Evolutionary conservation across 1,140 invertebrate species (phyloP).

Genomic region (Drosophila saltans): DNA sequence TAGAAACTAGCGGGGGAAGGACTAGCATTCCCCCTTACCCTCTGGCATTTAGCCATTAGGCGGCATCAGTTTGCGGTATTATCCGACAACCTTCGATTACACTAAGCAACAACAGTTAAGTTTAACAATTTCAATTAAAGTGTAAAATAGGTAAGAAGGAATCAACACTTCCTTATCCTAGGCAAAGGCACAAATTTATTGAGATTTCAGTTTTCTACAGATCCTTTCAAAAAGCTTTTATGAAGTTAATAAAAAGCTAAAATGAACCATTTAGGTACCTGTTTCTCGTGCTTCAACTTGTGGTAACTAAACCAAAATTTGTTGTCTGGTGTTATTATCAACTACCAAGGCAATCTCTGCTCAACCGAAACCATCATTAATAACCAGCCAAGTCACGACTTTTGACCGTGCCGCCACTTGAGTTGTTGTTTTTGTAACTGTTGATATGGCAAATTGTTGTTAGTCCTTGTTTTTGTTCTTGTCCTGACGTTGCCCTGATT

Average conservation of each 20-base stretch:
- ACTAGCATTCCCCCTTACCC: constrained; percentile 17
- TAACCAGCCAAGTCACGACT: constrained; percentile 48
- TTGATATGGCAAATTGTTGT: constrained; percentile 45
- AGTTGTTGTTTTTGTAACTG: constrained; percentile 48
- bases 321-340: constrained; percentile 7
- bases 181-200: too few species aligned
- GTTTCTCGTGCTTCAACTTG: too few species aligned
- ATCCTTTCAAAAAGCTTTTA: too few species aligned
- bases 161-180: too few species aligned
- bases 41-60: constrained; percentile 41
- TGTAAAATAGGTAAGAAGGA: too few species aligned
- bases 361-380: constrained; percentile 38
- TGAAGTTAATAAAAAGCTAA: too few species aligned
- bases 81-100: constrained; percentile 17
- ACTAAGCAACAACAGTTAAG: background rate
- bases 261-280: too few species aligned
- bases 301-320: background rate
- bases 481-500: constrained; percentile 23
- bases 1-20: background rate
- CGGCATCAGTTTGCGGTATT: constrained; percentile 8
- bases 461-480: constrained; percentile 4
- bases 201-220: too few species aligned
- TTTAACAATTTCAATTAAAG: too few species aligned
- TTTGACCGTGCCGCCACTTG: constrained; percentile 54
- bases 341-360: constrained; percentile 27